Evolutionary conservation across 2,113 vertebrate species (phyloP).

Genomic region (Cinclus mexicanus): DNA sequence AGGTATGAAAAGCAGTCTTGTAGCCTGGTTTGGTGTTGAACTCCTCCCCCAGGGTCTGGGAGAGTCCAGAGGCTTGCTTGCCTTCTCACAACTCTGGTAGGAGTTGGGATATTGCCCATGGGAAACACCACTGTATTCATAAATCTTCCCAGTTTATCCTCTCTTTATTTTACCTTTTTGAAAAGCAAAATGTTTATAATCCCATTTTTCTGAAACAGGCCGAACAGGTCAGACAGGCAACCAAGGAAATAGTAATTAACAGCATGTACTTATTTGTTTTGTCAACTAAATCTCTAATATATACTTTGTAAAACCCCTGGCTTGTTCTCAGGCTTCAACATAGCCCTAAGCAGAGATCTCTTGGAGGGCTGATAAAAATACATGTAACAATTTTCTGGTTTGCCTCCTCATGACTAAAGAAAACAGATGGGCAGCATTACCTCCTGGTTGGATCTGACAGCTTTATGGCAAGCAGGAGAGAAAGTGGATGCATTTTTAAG

Average conservation of each 20-base stretch:
- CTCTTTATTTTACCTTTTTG: slow-evolving; percentile 39
- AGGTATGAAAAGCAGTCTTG: neutral
- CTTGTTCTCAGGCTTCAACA: slow-evolving; percentile 20
- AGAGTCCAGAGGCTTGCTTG: neutral
- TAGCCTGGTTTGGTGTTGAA: neutral
- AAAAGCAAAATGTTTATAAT: slow-evolving; percentile 10
- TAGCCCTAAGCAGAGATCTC: slow-evolving; percentile 44
- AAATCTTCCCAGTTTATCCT: slow-evolving; percentile 8
- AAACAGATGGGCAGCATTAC: slow-evolving; percentile 41
- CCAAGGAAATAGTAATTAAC: slow-evolving; percentile 49
- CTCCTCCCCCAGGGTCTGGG: neutral
- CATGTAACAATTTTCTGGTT: slow-evolving; percentile 50
- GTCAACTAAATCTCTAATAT: slow-evolving; percentile 40
- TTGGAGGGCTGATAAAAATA: slow-evolving; percentile 45
- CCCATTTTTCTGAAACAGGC: slow-evolving; percentile 38
- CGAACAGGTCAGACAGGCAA: slow-evolving; percentile 19
- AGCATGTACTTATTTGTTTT: slow-evolving; percentile 29
- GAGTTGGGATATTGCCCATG: slow-evolving; percentile 23
- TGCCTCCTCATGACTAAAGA: slow-evolving; percentile 22
- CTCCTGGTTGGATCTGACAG: slow-evolving; percentile 37
- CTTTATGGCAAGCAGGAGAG: slow-evolving; percentile 21
- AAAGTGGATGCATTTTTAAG: neutral
- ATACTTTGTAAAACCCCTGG: slow-evolving; percentile 29
- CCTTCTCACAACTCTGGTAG: neutral
- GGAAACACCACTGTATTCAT: neutral